These are phyloP conservation scores for Diploptera punctata DNA, from an alignment of 2,888 invertebrate genomes.

Conservation along the genomic window DNA sequence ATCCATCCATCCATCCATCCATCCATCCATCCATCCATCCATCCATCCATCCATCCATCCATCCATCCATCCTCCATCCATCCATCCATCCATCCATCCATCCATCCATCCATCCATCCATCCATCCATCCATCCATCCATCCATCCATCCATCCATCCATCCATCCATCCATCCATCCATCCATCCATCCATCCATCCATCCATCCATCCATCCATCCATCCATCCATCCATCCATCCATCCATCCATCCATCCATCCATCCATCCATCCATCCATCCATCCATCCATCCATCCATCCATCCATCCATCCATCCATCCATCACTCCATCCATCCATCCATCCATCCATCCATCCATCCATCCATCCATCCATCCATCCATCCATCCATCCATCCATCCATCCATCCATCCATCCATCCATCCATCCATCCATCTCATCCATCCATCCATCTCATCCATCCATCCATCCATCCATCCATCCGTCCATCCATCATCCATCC, in stretches of 20 bases:
- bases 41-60: background rate
- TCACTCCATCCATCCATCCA: too few relatives aligned
- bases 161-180: background rate
- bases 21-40: too few relatives aligned
- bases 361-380: background rate
- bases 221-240: background rate
- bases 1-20: too few relatives aligned
- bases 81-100: background rate
- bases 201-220: background rate
- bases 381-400: background rate
- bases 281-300: background rate
- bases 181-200: background rate
- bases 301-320: background rate
- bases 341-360: background rate
- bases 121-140: background rate
- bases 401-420: background rate
- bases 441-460: too few relatives aligned
- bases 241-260: background rate
- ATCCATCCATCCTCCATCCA: too few relatives aligned
- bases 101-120: background rate
- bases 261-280: background rate
- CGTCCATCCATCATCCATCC: too few relatives aligned
- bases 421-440: background rate
- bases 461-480: too few relatives aligned
- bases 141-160: background rate